A percentile compares a stretch with the other conserved stretches of the same genome.
Evolutionary conservation across 2,888 invertebrate genomes (phyloP).

Genomic region (Nebria salina): DNA sequence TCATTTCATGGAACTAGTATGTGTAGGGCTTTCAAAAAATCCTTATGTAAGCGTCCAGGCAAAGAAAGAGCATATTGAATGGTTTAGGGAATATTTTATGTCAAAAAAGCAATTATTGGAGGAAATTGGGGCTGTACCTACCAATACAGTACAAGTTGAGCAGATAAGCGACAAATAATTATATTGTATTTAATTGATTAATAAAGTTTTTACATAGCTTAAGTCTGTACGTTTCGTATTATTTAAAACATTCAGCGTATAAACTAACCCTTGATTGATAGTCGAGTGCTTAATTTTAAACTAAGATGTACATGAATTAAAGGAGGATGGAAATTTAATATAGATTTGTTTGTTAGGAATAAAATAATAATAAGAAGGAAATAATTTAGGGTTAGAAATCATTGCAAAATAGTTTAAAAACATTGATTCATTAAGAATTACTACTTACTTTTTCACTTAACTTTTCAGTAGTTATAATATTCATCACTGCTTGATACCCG

Average conservation of each 20-base stretch:
- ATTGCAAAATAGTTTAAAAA: background rate
- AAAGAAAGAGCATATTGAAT: constrained; percentile 88
- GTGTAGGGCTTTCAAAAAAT: constrained; percentile 93
- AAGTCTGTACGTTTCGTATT: background rate
- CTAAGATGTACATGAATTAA: too few species aligned
- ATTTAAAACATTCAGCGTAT: background rate
- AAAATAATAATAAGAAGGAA: too few species aligned
- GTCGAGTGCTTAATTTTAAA: too few species aligned
- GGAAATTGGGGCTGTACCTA: constrained; percentile 71
- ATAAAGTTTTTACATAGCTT: constrained; percentile 5
- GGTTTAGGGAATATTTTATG: constrained; percentile 92
- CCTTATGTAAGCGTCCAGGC: constrained; percentile 87
- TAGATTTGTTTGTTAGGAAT: too few species aligned
- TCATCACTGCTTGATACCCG: constrained; percentile 59
- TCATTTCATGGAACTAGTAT: constrained; percentile 97
- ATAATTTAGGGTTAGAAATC: background rate
- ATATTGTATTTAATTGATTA: constrained; percentile 11
- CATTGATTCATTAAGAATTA: background rate
- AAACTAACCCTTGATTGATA: too few species aligned
- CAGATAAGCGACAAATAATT: constrained; percentile 48
- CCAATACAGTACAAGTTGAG: constrained; percentile 49
- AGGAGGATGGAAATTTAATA: too few species aligned
- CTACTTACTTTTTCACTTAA: background rate
- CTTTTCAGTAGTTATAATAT: constrained; percentile 52
- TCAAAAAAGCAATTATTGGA: constrained; percentile 77